Conservation (phyloP, 2,888 invertebrate species). For the Eristalinus aeneus region DNA sequence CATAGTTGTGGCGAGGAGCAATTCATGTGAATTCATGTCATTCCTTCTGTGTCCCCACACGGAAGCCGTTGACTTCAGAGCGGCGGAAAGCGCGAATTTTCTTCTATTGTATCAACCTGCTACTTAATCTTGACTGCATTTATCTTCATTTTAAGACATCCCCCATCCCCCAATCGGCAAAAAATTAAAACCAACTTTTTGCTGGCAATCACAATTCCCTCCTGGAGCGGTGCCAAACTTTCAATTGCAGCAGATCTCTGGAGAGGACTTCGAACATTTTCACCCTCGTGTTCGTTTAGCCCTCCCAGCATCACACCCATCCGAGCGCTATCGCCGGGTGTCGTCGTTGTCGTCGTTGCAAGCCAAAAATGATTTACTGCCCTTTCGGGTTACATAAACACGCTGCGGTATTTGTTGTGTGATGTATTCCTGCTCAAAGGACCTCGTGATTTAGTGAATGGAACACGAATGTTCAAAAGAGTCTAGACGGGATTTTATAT, state of each 20-base stretch:
- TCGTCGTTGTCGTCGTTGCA: too few species aligned
- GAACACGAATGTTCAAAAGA: conserved; percentile 71
- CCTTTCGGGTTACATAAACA: conserved; percentile 49
- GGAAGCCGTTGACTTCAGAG: not conserved
- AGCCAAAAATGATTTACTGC: conserved; percentile 4
- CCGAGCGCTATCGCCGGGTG: not conserved
- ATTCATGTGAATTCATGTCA: conserved; percentile 11
- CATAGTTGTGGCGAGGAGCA: conserved; percentile 13
- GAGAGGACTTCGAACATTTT: conserved; percentile 53
- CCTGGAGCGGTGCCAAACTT: conserved; percentile 61
- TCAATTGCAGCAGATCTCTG: conserved; percentile 67
- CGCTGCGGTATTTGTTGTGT: conserved; percentile 49
- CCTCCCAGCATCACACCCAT: not conserved
- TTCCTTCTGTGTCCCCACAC: not conserved
- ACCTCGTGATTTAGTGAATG: conserved; percentile 44
- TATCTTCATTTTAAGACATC: not conserved
- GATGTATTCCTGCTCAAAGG: conserved; percentile 17
- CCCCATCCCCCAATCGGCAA: not conserved
- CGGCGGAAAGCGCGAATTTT: not conserved
- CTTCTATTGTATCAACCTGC: not conserved
- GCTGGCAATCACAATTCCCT: conserved; percentile 53
- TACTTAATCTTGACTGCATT: not conserved
- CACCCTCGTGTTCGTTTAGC: conserved; percentile 22
- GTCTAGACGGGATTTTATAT: conserved; percentile 56
- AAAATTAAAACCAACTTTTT: conserved; percentile 66